Evolutionary conservation across 2,113 vertebrate genomes (phyloP).

Genomic region (Malaclemys terrapin): DNA sequence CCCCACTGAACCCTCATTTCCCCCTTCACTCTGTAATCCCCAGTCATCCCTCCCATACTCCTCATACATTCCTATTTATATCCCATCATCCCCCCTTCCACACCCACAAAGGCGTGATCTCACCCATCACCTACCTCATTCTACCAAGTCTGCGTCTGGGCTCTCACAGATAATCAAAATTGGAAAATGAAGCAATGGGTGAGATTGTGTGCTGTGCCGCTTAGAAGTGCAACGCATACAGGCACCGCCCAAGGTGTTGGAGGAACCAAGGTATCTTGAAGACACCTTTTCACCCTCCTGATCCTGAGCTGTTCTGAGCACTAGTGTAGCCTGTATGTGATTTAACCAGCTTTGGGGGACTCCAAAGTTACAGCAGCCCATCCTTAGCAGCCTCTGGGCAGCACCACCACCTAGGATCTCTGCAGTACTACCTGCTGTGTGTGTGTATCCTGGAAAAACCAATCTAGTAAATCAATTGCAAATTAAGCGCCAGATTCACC

Average conservation of each 20-base stretch:
- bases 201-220: too few species aligned
- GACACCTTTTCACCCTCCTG: not conserved
- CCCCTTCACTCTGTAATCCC: not conserved
- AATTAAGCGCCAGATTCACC: too few species aligned
- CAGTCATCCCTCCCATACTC: not conserved
- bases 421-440: not conserved
- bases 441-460: fast-evolving
- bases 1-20: not conserved
- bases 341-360: too few species aligned
- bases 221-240: too few species aligned
- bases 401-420: not conserved
- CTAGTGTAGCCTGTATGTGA: not conserved
- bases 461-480: not conserved
- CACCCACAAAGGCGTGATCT: not conserved
- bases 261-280: not conserved
- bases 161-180: not conserved
- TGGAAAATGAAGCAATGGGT: not conserved
- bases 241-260: not conserved
- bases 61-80: not conserved
- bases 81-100: not conserved
- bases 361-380: not conserved
- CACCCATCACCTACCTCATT: not conserved
- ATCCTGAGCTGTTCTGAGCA: not conserved
- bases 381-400: not conserved
- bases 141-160: not conserved